Evolutionary conservation across 2,888 invertebrate genomes (phyloP), one percentile per base, ranked within the genome.

Genomic region (Notodonta ziczac): DNA sequence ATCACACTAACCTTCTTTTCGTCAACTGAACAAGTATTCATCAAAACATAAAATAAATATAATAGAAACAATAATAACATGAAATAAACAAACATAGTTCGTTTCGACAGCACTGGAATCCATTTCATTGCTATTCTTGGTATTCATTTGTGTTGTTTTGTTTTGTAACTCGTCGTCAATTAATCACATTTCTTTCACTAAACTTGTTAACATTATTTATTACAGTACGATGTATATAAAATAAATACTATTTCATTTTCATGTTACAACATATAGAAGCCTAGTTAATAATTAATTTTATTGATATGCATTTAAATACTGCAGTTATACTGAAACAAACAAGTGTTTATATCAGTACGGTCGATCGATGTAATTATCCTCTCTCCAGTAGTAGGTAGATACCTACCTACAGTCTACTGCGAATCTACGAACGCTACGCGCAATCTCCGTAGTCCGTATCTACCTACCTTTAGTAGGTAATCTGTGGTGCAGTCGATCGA

Each of bases 21-120:
- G 89, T 92, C 89, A 91, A 90, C 87, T 91, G 89, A 87, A 87
- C 86, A 90, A 70, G 83, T 85, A 87, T 87, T 87, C 84, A 24
- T 24, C 24, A 90, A 83, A 79, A 82, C 83, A 88, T 90, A 92
- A 65, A 92, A 88, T 88, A 91, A 88, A 87, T 91, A 92, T 77
- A 93, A 86, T 83, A 92, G 82, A 88, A 89, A 89, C 65, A 93
- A 84, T 77, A 89, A 83, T 85, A 24, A 24, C 24, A 82, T 84
- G 80, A 90, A 88, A 88, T 88, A 92, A 73, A 88, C 85, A 87
- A 89, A 89, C 71, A 87, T 81, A 85, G 84, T 88, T 87, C 88
- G 87, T 78, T 88, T 91, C 84, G 91, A 84, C 77, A 89, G 74
- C 74, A 83, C 82, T 78, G 88, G 83, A 80, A 86, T 80, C 84